These are phyloP conservation scores for Microctenopoma lineatum DNA, from an alignment of 2,797 vertebrate genomes.

Conservation along the genomic window DNA sequence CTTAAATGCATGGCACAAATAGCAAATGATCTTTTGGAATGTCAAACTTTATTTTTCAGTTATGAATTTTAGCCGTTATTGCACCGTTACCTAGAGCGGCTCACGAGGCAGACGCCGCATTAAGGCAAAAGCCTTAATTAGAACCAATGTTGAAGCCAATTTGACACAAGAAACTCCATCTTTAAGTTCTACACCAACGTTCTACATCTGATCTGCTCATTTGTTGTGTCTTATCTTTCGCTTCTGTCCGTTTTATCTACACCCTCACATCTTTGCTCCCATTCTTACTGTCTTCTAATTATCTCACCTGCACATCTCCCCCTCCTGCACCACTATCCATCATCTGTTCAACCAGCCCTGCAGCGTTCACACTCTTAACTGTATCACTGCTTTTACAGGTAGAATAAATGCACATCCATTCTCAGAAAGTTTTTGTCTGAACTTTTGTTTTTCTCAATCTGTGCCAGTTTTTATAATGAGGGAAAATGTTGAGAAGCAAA, in stretches of 20 bases:
- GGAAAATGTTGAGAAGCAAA: constrained; percentile 24
- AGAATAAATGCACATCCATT: not conserved
- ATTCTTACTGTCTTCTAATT: constrained; percentile 45
- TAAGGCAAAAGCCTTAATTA: constrained; percentile 31
- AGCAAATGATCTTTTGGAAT: not conserved
- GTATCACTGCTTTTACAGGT: constrained; percentile 1
- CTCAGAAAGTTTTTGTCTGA: constrained; percentile 2
- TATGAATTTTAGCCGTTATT: constrained; percentile 4
- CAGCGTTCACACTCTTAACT: constrained; percentile 3
- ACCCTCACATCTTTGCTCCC: constrained; percentile 42
- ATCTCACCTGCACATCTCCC: constrained; percentile 37
- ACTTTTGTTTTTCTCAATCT: constrained; percentile 22
- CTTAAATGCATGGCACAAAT: not conserved
- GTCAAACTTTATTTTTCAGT: constrained; percentile 5
- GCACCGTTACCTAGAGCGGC: not conserved
- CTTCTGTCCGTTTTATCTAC: constrained; percentile 46
- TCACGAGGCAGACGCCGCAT: not conserved
- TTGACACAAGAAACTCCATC: constrained; percentile 17
- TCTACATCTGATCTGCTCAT: constrained; percentile 19
- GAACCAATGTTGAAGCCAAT: constrained; percentile 31
- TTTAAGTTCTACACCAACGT: constrained; percentile 2
- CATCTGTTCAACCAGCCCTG: constrained; percentile 22
- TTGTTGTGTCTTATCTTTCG: constrained; percentile 30
- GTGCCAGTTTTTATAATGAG: constrained; percentile 49
- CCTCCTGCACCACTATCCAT: constrained; percentile 34